Conservation (phyloP, 1,140 invertebrate genomes). For the Cyrtorhinus lividipennis region DNA sequence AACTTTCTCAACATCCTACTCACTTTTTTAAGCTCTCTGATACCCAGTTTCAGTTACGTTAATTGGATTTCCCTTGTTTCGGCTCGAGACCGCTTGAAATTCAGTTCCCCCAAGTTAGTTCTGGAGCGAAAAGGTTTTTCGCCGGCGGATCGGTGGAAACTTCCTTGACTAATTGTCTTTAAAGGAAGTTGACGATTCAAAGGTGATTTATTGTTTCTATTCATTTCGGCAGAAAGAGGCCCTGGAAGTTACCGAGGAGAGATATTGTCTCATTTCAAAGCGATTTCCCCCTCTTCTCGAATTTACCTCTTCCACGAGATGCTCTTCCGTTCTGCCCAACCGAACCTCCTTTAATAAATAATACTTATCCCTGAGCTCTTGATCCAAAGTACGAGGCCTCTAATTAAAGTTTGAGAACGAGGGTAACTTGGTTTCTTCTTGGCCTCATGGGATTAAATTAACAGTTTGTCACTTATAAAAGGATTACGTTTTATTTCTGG, state of each 20-base stretch:
- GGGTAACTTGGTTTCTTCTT: slow-evolving; percentile 7
- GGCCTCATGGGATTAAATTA: slow-evolving; percentile 8
- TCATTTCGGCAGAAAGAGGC: background rate
- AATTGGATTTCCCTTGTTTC: no score
- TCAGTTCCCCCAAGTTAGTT: no score
- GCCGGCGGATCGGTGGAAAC: background rate
- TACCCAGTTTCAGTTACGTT: no score
- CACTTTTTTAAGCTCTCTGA: no score
- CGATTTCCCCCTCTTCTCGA: background rate
- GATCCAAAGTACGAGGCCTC: background rate
- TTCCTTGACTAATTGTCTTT: background rate
- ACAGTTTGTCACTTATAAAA: slow-evolving; percentile 11
- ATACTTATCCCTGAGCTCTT: background rate
- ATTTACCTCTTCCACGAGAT: background rate
- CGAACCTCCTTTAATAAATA: background rate
- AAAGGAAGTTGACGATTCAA: background rate
- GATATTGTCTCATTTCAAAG: background rate
- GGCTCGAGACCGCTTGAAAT: no score
- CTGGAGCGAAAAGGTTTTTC: background rate
- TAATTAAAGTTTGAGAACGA: slow-evolving; percentile 11
- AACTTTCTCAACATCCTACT: no score
- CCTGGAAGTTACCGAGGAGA: background rate
- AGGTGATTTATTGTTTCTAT: background rate
- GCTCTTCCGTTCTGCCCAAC: background rate
- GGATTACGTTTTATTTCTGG: background rate